Evolutionary conservation across 2,113 vertebrate genomes (phyloP), one percentile per base, ranked within the genome.

Genomic region (Paramisgurnus dabryanus): DNA sequence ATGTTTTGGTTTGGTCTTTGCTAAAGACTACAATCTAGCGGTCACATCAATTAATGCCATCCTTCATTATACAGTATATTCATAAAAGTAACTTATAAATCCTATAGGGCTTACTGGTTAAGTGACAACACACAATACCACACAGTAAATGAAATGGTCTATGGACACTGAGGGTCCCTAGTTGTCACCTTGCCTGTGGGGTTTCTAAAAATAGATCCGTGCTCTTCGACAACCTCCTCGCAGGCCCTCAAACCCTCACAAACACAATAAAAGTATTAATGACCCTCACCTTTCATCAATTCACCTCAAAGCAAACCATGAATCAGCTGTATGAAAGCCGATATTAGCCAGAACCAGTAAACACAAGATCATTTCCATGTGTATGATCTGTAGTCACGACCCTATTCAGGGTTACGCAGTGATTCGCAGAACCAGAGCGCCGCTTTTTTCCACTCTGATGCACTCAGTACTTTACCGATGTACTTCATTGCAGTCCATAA

Each of bases 301-400:
- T 68, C 64, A 69, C 43, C 67, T 76, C 64, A 76, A 76, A 76
- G 18, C 55, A 22, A 67, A 17, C 8, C 71, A 39, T 69, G 5
- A 73, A 40, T 67, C 18, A 39, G 50, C 45, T 43, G 17, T 60
- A 18, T 53, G n/a, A 58, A 18, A 27, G 34, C 22, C 13, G 4
- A 47, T 27, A 63, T 39, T 47, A 64, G 41, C 18, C 53, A 76
- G 15, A 17, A 45, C 17, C 8, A 39, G 63, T 15, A 57, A 39
- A 78, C 39, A 81, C 9, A 53, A 55, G 34, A 81, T 84, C 47
- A 84, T 86, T 86, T 84, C 76, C 80, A 84, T 86, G 70, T 82
- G 53, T 83, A 73, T 82, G 17, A 68, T 49, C 15, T 78, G 58
- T 47, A 75, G 75, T 85, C 81, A 85, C 79, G 79, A 85, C 74